Conservation (phyloP, 2,888 invertebrate genomes). For the Nemoura dubitans region DNA sequence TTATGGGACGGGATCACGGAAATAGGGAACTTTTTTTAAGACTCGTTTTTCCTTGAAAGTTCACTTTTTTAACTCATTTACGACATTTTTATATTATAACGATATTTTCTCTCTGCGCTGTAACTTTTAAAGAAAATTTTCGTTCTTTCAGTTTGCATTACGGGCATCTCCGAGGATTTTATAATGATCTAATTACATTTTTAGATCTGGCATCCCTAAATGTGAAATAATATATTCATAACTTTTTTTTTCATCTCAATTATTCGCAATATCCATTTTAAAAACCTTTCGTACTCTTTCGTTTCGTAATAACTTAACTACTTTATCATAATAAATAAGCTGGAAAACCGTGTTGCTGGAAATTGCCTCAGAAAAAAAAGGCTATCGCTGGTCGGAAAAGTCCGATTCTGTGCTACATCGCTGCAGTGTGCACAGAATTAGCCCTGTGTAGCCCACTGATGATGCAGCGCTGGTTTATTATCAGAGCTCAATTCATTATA, state of each 20-base stretch:
- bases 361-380: not conserved
- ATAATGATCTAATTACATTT: constrained; percentile 42
- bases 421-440: not conserved
- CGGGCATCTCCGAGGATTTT: constrained; percentile 34
- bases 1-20: constrained; percentile 31
- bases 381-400: not conserved
- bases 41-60: constrained; percentile 35
- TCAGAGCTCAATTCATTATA: not conserved
- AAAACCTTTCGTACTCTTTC: constrained; percentile 32
- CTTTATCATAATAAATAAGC: constrained; percentile 31
- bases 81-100: constrained; percentile 39
- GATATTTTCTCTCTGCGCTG: constrained; percentile 27
- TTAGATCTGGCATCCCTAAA: constrained; percentile 34
- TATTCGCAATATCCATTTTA: constrained; percentile 32
- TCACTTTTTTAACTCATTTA: constrained; percentile 42
- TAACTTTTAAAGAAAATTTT: constrained; percentile 32
- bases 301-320: constrained; percentile 27
- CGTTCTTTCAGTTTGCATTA: constrained; percentile 30
- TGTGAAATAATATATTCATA: constrained; percentile 40
- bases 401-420: not conserved
- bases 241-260: constrained; percentile 34
- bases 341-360: constrained; percentile 10
- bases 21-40: constrained; percentile 33
- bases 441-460: not conserved
- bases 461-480: not conserved